Base-by-base conservation (phyloP, 2,797 vertebrate species). In the Varecia variegata region DNA sequence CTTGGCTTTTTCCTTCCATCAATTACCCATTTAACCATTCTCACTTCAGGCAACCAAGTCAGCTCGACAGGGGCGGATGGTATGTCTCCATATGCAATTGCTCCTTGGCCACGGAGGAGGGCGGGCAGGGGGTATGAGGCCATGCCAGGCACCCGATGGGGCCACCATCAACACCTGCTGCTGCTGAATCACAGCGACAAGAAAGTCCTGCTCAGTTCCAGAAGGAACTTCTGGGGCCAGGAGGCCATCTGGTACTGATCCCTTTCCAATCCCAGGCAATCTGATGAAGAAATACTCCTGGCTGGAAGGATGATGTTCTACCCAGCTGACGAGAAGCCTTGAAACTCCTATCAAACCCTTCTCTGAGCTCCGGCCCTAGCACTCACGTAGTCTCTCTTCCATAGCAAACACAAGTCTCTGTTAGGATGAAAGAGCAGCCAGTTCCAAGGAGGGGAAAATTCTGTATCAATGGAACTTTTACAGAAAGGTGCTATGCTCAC, bases 11-110 rank as follows among this genome's bases (percentile, higher is more conserved):
- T 35, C 86, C 32, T 86, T 67, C 92, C 88, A 93, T 95, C 88
- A 67, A 74, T 96, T 96, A 96, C 82, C 82, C 83, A 76, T 54
- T 82, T 97, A 95, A 84, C 89, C 84, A 70, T 76, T 84, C 79
- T 93, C 79, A 45, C 79, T 87, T 91, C 86, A 95, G 93, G 94
- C 68, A 91, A 90, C 65, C 68, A 60, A 83, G 40, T 89, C 82
- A 87, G 86, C 95, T 83, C 96, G 4, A 67, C 3, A 2, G 86
- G 79, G 62, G 73, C 15, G 0, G 5, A 56, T 90, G 90, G 13
- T 85, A 15, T 38, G 35, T 30, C 62, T 74, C 95, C 90, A 71
- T 5, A 7, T 0, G 52, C 71, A 88, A 35, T 38, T 79, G 45
- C 35, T 71, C 67, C 54, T 88, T 76, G 88, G 90, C 95, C 62